Evolutionary conservation across 2,797 vertebrate genomes (phyloP), one percentile per base, ranked within the genome.

Genomic region (Helostoma temminkii): DNA sequence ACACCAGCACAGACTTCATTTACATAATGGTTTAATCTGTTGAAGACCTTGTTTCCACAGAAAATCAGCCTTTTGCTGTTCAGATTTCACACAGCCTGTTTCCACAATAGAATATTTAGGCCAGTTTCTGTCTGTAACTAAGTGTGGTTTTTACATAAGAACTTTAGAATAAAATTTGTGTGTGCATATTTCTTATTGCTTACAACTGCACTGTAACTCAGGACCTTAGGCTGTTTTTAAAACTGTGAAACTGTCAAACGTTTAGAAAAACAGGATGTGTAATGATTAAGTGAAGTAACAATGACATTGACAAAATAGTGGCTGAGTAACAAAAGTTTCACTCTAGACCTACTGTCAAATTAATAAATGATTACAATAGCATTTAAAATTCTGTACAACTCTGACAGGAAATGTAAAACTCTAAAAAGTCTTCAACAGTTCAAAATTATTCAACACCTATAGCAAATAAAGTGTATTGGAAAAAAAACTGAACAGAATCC

Each of bases 21-120:
- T 78, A 42, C 68, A 71, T 76, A 75, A 81, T 41, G n/a, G 48
- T 37, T 55, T 49, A 34, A 59, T 63, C 6, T 5, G 57, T 30
- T 10, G 0, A 55, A 62, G 50, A 55, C 26, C n/a, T 26, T 54
- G 2, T 66, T 68, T 49, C 56, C 26, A 34, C 11, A 41, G 25
- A 59, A 53, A 71, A 30, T 37, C 25, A 37, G 41, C 7, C 30
- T 67, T 39, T 24, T 37, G 16, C 26, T 53, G 19, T 48, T 55
- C 36, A 57, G 9, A 61, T n/a, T 63, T 58, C 15, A 18, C 28
- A 7, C 18, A 47, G 22, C 25, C 6, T 15, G 10, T 41, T 59
- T 67, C 24, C 8, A 5, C 46, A 12, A 22, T 7, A 56, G n/a
- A 19, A 59, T 21, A 22, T 49, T 55, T 22, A 37, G 15, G 18